Percentiles rank a stretch among this genome's conserved stretches.
Conservation (phyloP, 1,140 invertebrate species). For the Megalonaias nervosa region DNA sequence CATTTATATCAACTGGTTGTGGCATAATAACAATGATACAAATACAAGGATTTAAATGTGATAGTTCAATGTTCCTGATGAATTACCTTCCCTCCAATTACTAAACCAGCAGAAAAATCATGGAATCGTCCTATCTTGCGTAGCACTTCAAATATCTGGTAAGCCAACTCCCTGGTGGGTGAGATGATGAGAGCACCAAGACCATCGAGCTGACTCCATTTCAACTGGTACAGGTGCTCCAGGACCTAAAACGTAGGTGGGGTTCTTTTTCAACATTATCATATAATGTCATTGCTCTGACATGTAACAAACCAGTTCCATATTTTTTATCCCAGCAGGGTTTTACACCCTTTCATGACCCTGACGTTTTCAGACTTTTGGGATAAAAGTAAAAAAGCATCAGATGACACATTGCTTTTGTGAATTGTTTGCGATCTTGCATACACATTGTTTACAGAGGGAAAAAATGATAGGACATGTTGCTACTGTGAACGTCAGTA, state of each 20-base stretch:
- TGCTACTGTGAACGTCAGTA: no score
- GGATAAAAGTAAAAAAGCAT: not conserved
- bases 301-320: no score
- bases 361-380: no score
- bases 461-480: no score
- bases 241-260: slow-evolving; percentile 63
- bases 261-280: not conserved
- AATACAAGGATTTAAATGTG: no score
- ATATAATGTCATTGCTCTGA: no score
- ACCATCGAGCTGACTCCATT: slow-evolving; percentile 92
- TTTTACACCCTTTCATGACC: no score
- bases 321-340: no score
- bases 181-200: slow-evolving; percentile 96
- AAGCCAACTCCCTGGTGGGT: slow-evolving; percentile 96
- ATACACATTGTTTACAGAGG: no score
- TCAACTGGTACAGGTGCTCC: slow-evolving; percentile 79
- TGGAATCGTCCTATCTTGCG: slow-evolving; percentile 90
- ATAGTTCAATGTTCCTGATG: no score
- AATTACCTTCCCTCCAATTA: slow-evolving; percentile 84
- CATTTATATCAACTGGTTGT: no score
- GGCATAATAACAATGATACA: no score
- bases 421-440: not conserved
- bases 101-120: slow-evolving; percentile 94
- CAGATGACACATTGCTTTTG: not conserved
- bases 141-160: slow-evolving; percentile 97